Conservation (phyloP, 1,140 invertebrate genomes). For the Medauroidea extradentata region DNA sequence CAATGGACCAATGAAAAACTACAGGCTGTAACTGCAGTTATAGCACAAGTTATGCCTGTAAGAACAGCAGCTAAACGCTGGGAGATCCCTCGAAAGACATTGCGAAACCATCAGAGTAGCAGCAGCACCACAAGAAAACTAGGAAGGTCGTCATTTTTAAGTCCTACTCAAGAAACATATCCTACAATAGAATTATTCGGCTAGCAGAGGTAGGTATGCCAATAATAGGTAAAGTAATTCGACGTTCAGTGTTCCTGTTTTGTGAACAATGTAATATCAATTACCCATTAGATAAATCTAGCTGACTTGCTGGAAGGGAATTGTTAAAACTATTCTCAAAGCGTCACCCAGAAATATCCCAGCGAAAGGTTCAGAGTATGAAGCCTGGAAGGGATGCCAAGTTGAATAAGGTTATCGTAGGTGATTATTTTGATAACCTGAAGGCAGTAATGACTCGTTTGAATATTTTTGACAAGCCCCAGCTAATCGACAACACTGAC, state of each 20-base stretch:
- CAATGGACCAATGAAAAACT: no score
- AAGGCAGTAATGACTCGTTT: conserved; percentile 26
- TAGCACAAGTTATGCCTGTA: no score
- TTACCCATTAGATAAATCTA: conserved; percentile 6
- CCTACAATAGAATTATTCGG: conserved; percentile 23
- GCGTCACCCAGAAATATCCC: conserved; percentile 22
- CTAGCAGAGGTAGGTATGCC: conserved; percentile 28
- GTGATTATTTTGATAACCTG: conserved; percentile 34
- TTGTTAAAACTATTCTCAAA: conserved; percentile 22
- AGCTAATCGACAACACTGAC: conserved; percentile 41
- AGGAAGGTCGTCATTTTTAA: no score
- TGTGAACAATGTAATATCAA: conserved; percentile 30
- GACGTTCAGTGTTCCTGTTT: conserved; percentile 24
- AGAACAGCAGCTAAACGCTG: no score
- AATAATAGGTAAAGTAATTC: conserved; percentile 26
- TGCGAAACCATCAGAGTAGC: no score
- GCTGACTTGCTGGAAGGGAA: no score
- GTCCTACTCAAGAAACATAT: conserved; percentile 21
- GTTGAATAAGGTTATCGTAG: conserved; percentile 34
- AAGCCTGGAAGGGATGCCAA: conserved; percentile 36
- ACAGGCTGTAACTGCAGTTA: no score
- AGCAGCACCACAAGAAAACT: no score
- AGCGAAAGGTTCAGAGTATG: conserved; percentile 33
- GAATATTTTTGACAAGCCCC: conserved; percentile 26
- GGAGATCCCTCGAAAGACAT: no score